Evolutionary conservation across 2,797 vertebrate species (phyloP).

Genomic region (Pogoniulus pusillus): DNA sequence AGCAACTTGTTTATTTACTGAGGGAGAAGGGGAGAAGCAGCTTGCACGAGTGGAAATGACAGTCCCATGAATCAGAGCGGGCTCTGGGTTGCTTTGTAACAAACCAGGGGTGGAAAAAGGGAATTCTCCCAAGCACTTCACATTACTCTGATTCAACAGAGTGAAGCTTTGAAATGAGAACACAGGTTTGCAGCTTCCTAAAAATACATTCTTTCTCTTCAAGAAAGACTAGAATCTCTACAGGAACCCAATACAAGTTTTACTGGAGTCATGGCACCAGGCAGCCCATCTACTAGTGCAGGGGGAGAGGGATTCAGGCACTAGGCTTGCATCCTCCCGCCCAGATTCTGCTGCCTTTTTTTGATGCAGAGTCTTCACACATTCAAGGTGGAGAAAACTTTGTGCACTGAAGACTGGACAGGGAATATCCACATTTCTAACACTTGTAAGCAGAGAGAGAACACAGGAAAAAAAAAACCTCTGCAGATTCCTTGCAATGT

Average conservation of each 20-base stretch:
- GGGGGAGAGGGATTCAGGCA: neutral
- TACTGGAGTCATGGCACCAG: neutral
- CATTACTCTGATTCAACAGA: neutral
- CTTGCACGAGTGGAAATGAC: neutral
- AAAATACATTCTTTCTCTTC: neutral
- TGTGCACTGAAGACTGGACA: neutral
- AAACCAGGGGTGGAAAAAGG: neutral
- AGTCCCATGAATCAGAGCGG: conserved; percentile 13
- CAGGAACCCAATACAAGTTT: neutral
- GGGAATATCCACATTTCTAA: neutral
- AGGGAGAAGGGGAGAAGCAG: neutral
- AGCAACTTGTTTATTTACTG: neutral
- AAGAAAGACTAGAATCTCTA: neutral
- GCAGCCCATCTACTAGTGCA: neutral
- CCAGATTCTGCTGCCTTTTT: neutral
- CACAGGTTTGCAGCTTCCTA: neutral
- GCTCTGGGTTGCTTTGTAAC: neutral
- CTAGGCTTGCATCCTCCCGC: neutral
- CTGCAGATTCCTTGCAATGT: neutral
- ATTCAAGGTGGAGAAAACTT: neutral
- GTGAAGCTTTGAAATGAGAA: conserved; percentile 16
- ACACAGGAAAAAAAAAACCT: neutral
- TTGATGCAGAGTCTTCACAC: neutral
- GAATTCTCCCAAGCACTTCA: neutral
- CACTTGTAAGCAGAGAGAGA: neutral